phyloP scores from a whole-genome alignment of 2,888 invertebrate genomes.

The Drosophila mimica region DNA sequence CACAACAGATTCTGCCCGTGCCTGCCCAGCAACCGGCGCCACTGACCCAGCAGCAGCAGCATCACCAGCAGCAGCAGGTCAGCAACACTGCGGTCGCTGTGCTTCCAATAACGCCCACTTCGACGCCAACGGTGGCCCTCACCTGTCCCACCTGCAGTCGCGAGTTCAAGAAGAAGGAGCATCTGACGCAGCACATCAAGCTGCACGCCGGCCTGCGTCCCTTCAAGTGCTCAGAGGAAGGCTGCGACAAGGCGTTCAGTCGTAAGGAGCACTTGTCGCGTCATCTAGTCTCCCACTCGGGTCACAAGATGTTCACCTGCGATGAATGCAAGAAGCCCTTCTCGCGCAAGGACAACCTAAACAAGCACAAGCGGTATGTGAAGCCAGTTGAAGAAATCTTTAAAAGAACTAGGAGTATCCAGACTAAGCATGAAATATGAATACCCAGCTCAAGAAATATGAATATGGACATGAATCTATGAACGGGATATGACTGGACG shows the following conservation, averaged over 20 bases:
- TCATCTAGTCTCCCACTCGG: slow-evolving; percentile 89
- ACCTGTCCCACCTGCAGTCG: slow-evolving; percentile 86
- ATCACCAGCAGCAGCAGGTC: slow-evolving; percentile 20
- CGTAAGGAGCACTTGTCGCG: slow-evolving; percentile 89
- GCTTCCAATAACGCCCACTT: slow-evolving; percentile 6
- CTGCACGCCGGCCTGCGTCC: slow-evolving; percentile 89
- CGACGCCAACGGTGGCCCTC: slow-evolving; percentile 25
- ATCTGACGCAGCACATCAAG: slow-evolving; percentile 89
- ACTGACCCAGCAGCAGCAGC: slow-evolving; percentile 62
- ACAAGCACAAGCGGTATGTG: slow-evolving; percentile 84
- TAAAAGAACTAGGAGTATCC: background rate
- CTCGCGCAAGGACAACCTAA: slow-evolving; percentile 85
- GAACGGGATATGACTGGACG: background rate
- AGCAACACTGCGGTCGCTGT: slow-evolving; percentile 17
- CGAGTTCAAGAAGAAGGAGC: slow-evolving; percentile 89
- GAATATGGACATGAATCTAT: background rate
- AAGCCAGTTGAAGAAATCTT: background rate
- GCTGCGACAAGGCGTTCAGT: slow-evolving; percentile 89
- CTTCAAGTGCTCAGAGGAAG: slow-evolving; percentile 87
- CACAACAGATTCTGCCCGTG: slow-evolving; percentile 60
- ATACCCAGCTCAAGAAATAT: background rate
- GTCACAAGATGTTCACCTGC: slow-evolving; percentile 88
- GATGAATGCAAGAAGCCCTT: slow-evolving; percentile 87
- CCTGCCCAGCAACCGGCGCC: slow-evolving; percentile 23
- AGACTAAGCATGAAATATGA: background rate